Evolutionary conservation across 2,113 vertebrate species (phyloP).

Genomic region (Triplophysa dalaica): DNA sequence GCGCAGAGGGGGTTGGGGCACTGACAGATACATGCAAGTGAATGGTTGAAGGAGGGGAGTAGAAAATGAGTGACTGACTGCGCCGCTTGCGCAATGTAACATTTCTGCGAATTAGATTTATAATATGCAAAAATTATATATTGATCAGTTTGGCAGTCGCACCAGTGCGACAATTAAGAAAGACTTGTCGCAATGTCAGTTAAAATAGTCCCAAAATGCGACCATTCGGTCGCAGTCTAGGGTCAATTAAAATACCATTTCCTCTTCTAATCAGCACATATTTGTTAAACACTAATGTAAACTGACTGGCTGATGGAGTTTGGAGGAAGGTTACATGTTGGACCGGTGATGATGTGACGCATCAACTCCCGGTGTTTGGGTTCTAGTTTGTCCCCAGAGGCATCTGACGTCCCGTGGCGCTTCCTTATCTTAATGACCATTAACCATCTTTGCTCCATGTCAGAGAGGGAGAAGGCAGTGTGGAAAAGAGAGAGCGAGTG

Average conservation of each 20-base stretch:
- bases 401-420: constrained; percentile 61
- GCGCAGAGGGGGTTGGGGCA: too few species aligned
- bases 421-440: constrained; percentile 72
- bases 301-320: background rate
- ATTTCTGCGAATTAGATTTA: too few species aligned
- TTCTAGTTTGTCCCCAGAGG: constrained; percentile 66
- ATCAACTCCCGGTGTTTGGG: constrained; percentile 63
- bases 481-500: constrained; percentile 28
- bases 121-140: too few species aligned
- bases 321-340: constrained; percentile 27
- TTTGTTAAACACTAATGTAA: constrained; percentile 8
- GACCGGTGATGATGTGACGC: constrained; percentile 44
- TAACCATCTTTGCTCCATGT: constrained; percentile 74
- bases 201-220: too few species aligned
- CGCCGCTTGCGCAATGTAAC: too few species aligned
- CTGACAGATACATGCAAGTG: too few species aligned
- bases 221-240: too few species aligned
- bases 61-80: too few species aligned
- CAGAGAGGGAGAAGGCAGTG: constrained; percentile 55
- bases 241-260: constrained; percentile 20
- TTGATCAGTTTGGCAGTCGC: too few species aligned
- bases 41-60: too few species aligned
- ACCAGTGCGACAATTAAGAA: too few species aligned
- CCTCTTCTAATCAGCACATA: constrained; percentile 2
- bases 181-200: too few species aligned